phyloP scores from a whole-genome alignment of 2,113 vertebrate genomes.

The Geococcyx californianus region DNA sequence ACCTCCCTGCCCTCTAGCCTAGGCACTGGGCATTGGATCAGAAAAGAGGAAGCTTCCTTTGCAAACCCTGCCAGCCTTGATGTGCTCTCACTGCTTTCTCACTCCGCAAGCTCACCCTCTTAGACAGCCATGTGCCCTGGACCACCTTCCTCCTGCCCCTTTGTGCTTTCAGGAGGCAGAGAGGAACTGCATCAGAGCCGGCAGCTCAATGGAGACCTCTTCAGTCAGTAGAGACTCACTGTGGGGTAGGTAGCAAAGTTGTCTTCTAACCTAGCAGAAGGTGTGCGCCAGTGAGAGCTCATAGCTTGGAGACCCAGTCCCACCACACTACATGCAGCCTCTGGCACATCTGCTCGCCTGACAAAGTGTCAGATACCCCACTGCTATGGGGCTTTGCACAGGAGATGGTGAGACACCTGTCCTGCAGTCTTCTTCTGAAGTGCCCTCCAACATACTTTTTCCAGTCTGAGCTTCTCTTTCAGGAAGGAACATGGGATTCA shows the following conservation, averaged over 20 bases:
- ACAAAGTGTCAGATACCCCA: not conserved
- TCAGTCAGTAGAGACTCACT: not conserved
- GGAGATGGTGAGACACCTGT: not conserved
- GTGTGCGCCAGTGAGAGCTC: not conserved
- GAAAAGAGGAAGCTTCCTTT: not conserved
- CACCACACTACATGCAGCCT: not conserved
- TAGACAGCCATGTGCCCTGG: not conserved
- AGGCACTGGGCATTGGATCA: no score
- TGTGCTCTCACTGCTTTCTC: not conserved
- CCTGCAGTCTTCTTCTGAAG: not conserved
- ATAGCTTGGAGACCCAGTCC: fast-evolving
- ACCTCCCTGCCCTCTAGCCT: not conserved
- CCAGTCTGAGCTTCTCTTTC: not conserved
- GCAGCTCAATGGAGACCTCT: not conserved
- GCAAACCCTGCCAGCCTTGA: not conserved
- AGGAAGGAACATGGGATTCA: not conserved
- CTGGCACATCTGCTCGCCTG: fast-evolving
- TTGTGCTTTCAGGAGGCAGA: not conserved
- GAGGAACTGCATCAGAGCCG: not conserved
- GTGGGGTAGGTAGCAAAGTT: not conserved
- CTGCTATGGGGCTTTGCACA: not conserved
- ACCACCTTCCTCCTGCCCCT: not conserved
- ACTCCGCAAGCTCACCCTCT: not conserved
- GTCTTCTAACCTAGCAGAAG: not conserved
- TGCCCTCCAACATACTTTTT: not conserved